Conservation (phyloP, 2,113 vertebrate genomes). For the Dryoscopus gambensis region DNA sequence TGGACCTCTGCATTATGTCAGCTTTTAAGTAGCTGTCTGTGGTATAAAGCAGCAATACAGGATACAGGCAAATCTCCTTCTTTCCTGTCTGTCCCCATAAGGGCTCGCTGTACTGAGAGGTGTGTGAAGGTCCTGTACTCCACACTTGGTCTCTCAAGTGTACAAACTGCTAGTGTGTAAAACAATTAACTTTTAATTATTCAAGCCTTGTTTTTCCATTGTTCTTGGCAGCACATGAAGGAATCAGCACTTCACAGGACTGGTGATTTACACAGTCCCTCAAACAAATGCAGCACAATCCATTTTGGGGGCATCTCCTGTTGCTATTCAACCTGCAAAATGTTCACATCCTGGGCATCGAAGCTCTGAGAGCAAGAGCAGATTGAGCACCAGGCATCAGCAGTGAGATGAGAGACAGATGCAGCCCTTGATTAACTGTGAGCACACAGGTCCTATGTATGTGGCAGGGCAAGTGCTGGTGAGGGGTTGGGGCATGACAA, state of each 20-base stretch:
- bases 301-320: neutral
- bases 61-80: neutral
- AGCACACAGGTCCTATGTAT: neutral
- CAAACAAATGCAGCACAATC: neutral
- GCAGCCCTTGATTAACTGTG: neutral
- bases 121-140: neutral
- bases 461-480: neutral
- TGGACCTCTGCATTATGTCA: neutral
- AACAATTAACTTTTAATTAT: neutral
- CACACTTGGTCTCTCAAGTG: neutral
- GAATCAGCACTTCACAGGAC: neutral
- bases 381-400: rapidly evolving
- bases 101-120: rapidly evolving
- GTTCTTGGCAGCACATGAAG: neutral
- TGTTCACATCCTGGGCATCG: rapidly evolving
- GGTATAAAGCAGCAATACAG: neutral
- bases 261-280: neutral
- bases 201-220: neutral
- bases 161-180: neutral
- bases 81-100: neutral
- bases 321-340: neutral
- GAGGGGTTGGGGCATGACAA: neutral
- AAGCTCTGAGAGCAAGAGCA: neutral
- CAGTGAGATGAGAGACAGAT: neutral
- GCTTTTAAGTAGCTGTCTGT: neutral